Evolutionary conservation across 2,797 vertebrate genomes (phyloP).

Genomic region (Gallinago solitaria): DNA sequence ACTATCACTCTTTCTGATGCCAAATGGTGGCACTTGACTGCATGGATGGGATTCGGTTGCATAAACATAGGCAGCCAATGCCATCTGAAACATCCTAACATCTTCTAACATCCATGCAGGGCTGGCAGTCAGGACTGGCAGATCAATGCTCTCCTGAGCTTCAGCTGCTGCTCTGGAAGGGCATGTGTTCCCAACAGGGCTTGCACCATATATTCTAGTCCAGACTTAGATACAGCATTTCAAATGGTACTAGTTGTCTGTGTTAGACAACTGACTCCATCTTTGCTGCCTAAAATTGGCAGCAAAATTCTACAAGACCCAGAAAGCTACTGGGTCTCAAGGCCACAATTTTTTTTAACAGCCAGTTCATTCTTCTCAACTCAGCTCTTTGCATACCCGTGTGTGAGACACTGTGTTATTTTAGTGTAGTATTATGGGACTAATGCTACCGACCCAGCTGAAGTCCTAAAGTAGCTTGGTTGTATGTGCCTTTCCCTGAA

Average conservation of each 20-base stretch:
- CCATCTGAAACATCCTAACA: not conserved
- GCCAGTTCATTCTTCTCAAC: conserved; percentile 13
- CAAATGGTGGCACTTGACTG: not conserved
- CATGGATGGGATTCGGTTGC: not conserved
- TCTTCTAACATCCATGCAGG: not conserved
- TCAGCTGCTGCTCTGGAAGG: not conserved
- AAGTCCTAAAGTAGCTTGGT: not conserved
- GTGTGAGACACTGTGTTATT: not conserved
- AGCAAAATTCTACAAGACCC: not conserved
- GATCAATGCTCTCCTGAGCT: not conserved
- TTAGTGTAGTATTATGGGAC: not conserved
- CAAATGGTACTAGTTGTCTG: not conserved
- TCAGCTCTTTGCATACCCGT: not conserved
- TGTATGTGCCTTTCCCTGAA: not conserved
- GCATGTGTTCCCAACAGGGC: fast-evolving
- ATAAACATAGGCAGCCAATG: not conserved
- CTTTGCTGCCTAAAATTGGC: not conserved
- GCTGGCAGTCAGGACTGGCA: not conserved
- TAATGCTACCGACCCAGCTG: not conserved
- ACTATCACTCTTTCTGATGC: not conserved
- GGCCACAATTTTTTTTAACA: not conserved
- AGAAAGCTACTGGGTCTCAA: not conserved
- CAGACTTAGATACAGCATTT: not conserved
- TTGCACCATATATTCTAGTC: not conserved
- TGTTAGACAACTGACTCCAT: not conserved